Conservation (phyloP, 2,113 vertebrate species). For the Lycaon pictus region DNA sequence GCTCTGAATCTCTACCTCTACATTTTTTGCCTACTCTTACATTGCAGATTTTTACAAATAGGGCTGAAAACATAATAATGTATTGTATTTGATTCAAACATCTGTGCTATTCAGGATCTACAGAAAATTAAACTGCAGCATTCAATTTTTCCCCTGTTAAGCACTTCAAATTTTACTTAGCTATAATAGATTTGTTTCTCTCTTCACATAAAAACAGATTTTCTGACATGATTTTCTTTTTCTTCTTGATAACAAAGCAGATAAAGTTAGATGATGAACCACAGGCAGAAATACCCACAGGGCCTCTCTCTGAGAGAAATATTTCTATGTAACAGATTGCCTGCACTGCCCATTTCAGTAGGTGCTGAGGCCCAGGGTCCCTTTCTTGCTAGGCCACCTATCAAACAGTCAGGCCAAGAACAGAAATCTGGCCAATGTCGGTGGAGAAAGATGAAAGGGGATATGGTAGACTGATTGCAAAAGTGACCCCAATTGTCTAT, state of each 20-base stretch:
- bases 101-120: constrained; percentile 54
- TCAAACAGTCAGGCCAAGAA: constrained; percentile 4
- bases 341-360: constrained; percentile 20
- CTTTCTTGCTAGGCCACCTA: constrained; percentile 48
- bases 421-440: constrained; percentile 51
- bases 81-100: constrained; percentile 41
- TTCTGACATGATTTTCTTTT: constrained; percentile 58
- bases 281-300: constrained; percentile 57
- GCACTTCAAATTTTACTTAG: constrained; percentile 65
- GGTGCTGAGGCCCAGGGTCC: not conserved
- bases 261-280: constrained; percentile 49
- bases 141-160: constrained; percentile 55
- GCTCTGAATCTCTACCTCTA: constrained; percentile 38
- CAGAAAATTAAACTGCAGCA: constrained; percentile 59
- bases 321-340: constrained; percentile 8
- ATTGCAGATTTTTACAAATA: constrained; percentile 45
- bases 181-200: constrained; percentile 63
- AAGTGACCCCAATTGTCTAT: constrained; percentile 13
- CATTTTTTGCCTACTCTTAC: constrained; percentile 26
- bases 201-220: constrained; percentile 54
- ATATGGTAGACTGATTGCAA: not conserved
- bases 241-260: constrained; percentile 67
- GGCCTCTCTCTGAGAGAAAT: not conserved
- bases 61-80: constrained; percentile 33
- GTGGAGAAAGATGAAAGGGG: constrained; percentile 50